Conservation (phyloP, 1,140 invertebrate species). For the Drosophila chauvacae region DNA sequence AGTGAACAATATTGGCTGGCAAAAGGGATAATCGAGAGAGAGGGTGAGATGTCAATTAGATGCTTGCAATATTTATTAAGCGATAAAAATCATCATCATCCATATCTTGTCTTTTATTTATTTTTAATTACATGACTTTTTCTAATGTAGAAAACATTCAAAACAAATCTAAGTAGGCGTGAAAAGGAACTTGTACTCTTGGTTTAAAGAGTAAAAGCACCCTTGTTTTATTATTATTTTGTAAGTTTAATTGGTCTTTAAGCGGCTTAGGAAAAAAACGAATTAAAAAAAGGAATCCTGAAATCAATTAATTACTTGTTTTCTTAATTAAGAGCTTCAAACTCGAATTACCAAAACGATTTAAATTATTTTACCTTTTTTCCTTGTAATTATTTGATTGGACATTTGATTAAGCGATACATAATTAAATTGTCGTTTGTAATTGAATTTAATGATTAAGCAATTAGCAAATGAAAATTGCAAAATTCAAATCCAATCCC, state of each 20-base stretch:
- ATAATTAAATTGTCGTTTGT: slow-evolving; percentile 43
- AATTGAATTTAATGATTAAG: slow-evolving; percentile 51
- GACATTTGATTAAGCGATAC: slow-evolving; percentile 40
- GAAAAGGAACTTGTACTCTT: background rate
- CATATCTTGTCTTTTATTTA: background rate
- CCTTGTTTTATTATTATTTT: background rate
- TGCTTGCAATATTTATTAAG: slow-evolving; percentile 7
- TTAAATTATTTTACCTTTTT: slow-evolving; percentile 23
- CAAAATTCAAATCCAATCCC: slow-evolving; percentile 33
- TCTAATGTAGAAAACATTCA: background rate
- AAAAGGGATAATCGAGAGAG: slow-evolving; percentile 4
- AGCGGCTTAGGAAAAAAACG: background rate
- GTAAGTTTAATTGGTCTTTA: background rate
- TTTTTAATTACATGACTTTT: background rate
- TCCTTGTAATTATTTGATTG: slow-evolving; percentile 34
- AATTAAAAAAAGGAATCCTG: background rate
- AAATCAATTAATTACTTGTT: slow-evolving; percentile 19
- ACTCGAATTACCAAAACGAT: slow-evolving; percentile 24
- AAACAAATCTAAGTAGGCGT: background rate
- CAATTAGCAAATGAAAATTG: slow-evolving; percentile 55
- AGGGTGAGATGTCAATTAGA: slow-evolving; percentile 10
- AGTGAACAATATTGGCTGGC: slow-evolving; percentile 18
- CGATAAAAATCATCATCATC: slow-evolving; percentile 1
- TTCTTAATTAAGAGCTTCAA: slow-evolving; percentile 27
- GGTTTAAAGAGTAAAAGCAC: background rate